Base-by-base conservation (phyloP, 2,888 invertebrate genomes). In the Toxonevra muliebris region DNA sequence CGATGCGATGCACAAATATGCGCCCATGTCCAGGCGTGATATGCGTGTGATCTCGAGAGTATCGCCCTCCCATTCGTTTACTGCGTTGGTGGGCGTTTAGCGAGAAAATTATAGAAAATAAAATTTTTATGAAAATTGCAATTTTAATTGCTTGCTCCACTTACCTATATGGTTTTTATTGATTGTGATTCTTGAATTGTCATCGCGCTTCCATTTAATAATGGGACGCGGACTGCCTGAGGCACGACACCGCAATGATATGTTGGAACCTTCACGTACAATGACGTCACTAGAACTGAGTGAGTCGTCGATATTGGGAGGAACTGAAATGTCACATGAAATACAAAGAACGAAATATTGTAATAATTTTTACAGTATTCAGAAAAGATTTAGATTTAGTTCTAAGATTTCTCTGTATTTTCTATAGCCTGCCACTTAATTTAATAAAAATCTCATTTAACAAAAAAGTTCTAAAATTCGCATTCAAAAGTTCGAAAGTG, bases 141-240 rank as follows among this genome's bases (percentile, higher is more conserved):
- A 13, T 12, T 55, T 48, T 15, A 48, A 54, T 57, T 30, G 41
- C n/a, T 54, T 72, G 70, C 8, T 20, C n/a, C 75, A 84, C 86
- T 86, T 82, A 94, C 94, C 93, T 84, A 91, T 88, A 82, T 91
- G 89, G 80, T 92, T 92, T 86, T 92, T 93, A 87, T 92, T 95
- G 87, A 95, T 92, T 86, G 92, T 89, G 85, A 95, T 95, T 87
- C 91, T 92, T 77, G 91, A 90, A 86, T 92, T 92, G 87, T 95
- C 95, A 86, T 95, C 95, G 78, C 95, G 89, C 86, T 94, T 93
- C 95, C 96, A 96, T 87, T 92, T 94, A 86, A 95, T 94, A 82
- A 89, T 91, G 74, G 96, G 95, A 81, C 90, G 88, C 76, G 96
- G 96, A 81, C 93, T 94, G 81, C 95, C 95, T 79, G 92, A 92